These are phyloP conservation scores for Drosophila ohnishii DNA, from an alignment of 1,140 invertebrate genomes.

Conservation along the genomic window DNA sequence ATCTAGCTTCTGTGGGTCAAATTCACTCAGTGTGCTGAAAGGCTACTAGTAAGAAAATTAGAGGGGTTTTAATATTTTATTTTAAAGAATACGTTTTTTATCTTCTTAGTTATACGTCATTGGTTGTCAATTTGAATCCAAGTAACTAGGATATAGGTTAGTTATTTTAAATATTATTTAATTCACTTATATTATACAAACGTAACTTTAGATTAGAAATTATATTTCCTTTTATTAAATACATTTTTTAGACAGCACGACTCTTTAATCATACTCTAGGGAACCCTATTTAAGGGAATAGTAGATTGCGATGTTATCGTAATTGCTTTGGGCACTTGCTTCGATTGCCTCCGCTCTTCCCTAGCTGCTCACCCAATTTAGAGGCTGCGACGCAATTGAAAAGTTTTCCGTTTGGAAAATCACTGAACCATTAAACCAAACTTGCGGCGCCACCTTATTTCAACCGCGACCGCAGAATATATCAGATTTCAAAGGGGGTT, in stretches of 20 bases:
- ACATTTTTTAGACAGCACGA: neutral
- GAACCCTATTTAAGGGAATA: neutral
- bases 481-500: slow-evolving; percentile 58
- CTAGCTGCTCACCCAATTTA: slow-evolving; percentile 1
- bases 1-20: neutral
- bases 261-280: neutral
- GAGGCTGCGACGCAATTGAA: slow-evolving; percentile 58
- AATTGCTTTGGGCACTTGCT: slow-evolving; percentile 22
- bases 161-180: neutral
- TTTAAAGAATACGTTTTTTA: neutral
- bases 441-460: slow-evolving; percentile 55
- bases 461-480: slow-evolving; percentile 46
- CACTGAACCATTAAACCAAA: slow-evolving; percentile 52
- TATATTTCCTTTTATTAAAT: neutral
- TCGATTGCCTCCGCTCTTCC: neutral
- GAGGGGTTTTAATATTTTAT: neutral
- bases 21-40: neutral
- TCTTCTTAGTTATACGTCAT: neutral
- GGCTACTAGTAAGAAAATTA: neutral
- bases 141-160: neutral
- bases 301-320: slow-evolving; percentile 4
- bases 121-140: neutral
- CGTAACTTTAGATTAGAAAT: neutral
- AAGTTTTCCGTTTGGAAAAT: slow-evolving; percentile 58
- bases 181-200: neutral